phyloP scores from a whole-genome alignment of 2,888 invertebrate species.

The Myopa testacea region DNA sequence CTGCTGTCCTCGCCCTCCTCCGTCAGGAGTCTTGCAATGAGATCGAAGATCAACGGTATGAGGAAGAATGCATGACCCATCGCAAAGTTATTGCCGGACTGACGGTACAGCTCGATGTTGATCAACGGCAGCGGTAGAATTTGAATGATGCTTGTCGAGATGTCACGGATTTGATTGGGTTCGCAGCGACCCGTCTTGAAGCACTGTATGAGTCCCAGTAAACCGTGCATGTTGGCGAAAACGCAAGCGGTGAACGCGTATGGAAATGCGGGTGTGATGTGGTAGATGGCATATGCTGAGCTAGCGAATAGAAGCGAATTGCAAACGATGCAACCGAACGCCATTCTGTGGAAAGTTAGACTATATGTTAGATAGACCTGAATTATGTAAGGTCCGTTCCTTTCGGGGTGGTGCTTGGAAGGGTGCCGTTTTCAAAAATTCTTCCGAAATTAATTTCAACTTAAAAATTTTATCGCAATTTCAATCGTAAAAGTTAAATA shows the following conservation, averaged over 20 bases:
- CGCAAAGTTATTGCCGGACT: constrained; percentile 53
- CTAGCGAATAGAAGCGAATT: constrained; percentile 54
- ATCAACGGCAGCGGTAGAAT: constrained; percentile 56
- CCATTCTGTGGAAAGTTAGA: not conserved
- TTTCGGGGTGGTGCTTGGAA: too few relatives aligned
- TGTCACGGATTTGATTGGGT: constrained; percentile 32
- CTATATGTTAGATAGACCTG: not conserved
- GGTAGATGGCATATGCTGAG: constrained; percentile 56
- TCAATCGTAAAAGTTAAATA: not conserved
- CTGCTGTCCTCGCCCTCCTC: constrained; percentile 50
- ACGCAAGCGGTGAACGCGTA: constrained; percentile 56
- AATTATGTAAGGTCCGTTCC: not conserved
- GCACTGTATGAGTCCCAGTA: constrained; percentile 54
- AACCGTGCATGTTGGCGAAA: constrained; percentile 55
- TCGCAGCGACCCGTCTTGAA: constrained; percentile 14
- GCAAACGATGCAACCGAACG: constrained; percentile 21
- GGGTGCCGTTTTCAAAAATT: too few relatives aligned
- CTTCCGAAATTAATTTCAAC: too few relatives aligned
- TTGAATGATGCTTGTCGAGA: constrained; percentile 54
- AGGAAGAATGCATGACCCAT: constrained; percentile 57
- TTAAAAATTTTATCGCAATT: not conserved
- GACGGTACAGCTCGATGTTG: constrained; percentile 58
- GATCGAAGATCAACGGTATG: constrained; percentile 56
- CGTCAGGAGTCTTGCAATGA: constrained; percentile 48
- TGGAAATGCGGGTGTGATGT: constrained; percentile 53